phyloP scores from a whole-genome alignment of 2,113 vertebrate genomes.

The Macquaria ambigua region DNA sequence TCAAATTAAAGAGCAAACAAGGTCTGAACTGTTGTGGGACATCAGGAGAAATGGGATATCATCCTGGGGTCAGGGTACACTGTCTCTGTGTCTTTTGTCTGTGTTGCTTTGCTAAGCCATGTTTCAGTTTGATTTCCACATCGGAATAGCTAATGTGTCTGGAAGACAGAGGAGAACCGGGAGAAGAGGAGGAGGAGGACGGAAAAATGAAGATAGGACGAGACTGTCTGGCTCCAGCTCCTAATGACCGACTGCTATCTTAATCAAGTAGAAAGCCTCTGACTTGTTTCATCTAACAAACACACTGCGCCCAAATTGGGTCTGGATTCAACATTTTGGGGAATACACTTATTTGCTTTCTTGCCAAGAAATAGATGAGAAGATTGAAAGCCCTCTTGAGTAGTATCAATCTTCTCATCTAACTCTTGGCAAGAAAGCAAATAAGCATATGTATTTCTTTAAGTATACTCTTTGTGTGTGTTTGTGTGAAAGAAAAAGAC shows the following conservation, averaged over 20 bases:
- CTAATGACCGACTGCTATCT: slow-evolving; percentile 1
- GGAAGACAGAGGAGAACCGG: slow-evolving; percentile 8
- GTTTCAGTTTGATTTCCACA: slow-evolving; percentile 53
- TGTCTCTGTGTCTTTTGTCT: background rate
- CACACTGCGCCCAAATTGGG: background rate
- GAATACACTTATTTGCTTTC: background rate
- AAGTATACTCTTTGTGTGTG: background rate
- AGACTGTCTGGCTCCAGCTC: slow-evolving; percentile 24
- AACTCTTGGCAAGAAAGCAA: background rate
- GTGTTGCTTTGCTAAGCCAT: background rate
- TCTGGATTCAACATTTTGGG: background rate
- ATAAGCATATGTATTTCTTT: background rate
- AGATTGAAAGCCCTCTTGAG: background rate
- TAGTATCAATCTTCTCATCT: background rate
- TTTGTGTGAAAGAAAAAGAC: background rate
- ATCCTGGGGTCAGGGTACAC: background rate
- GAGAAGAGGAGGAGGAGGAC: slow-evolving; percentile 3
- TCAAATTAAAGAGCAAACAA: slow-evolving; percentile 53
- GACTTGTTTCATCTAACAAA: background rate
- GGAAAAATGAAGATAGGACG: slow-evolving; percentile 6
- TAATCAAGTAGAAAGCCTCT: background rate
- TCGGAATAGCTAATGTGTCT: slow-evolving; percentile 22
- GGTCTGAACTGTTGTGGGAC: slow-evolving; percentile 20
- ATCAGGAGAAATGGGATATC: slow-evolving; percentile 28
- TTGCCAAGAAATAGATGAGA: background rate